Conservation (phyloP, 2,113 vertebrate species). For the Coptodon rendalli region DNA sequence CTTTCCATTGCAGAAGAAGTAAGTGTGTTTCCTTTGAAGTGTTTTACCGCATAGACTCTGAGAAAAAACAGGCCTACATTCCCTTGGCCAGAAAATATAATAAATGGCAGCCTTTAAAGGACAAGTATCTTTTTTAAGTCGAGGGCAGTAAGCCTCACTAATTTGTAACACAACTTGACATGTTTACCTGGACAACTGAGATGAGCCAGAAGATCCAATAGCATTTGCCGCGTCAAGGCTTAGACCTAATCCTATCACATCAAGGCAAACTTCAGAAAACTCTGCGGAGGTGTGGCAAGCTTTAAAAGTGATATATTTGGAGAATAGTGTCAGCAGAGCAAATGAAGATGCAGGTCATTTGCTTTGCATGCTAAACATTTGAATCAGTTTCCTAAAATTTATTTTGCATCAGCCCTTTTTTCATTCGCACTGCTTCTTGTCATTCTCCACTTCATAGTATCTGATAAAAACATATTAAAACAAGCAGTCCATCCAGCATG, state of each 20-base stretch:
- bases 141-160: conserved; percentile 3
- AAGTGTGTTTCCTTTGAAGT: neutral
- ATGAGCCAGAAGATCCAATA: conserved; percentile 33
- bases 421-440: neutral
- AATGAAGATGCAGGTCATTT: neutral
- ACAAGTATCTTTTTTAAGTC: neutral
- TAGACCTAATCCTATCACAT: conserved; percentile 62
- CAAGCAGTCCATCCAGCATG: neutral
- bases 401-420: neutral
- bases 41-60: neutral
- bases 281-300: neutral
- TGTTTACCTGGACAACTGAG: conserved; percentile 41
- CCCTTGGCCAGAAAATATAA: neutral
- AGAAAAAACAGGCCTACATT: neutral
- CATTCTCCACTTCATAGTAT: neutral
- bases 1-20: neutral
- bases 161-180: neutral
- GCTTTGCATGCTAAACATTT: neutral
- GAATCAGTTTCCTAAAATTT: neutral
- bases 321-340: neutral
- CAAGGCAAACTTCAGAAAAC: conserved; percentile 11
- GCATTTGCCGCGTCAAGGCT: conserved; percentile 44
- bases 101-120: neutral
- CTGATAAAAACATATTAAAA: neutral
- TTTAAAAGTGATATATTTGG: neutral